Conservation (phyloP, 2,113 vertebrate genomes). For the Drymodes brunneopygia region DNA sequence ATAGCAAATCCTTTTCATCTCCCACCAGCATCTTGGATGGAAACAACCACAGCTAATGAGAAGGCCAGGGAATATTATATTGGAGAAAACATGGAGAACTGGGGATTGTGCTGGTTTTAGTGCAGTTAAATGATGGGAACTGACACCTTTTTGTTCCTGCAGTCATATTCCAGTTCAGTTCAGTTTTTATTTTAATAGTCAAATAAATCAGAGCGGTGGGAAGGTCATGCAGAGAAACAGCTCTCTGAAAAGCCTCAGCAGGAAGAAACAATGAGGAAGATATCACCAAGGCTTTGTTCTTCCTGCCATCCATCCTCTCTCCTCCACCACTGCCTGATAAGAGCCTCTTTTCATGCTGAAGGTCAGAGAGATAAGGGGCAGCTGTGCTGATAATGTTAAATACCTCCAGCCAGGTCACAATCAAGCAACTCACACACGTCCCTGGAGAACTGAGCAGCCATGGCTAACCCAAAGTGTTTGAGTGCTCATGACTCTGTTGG, state of each 20-base stretch:
- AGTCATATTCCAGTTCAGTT: not conserved
- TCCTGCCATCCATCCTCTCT: not conserved
- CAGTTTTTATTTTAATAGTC: conserved; percentile 21
- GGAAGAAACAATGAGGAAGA: not conserved
- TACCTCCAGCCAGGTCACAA: conserved; percentile 15
- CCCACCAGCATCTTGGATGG: not conserved
- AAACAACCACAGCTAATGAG: not conserved
- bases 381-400: not conserved
- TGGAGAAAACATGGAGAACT: not conserved
- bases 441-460: not conserved
- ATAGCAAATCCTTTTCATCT: conserved; percentile 1
- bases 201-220: not conserved
- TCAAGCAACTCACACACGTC: not conserved
- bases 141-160: not conserved
- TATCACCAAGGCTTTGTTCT: not conserved
- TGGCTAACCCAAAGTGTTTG: not conserved
- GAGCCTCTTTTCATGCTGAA: not conserved
- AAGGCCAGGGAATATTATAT: not conserved
- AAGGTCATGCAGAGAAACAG: not conserved
- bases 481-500: not conserved
- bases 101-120: not conserved
- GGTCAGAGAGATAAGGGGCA: conserved; percentile 12
- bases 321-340: not conserved
- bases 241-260: not conserved
- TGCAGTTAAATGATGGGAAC: not conserved